Percentiles rank a stretch among this genome's conserved stretches.
phyloP scores from a whole-genome alignment of 1,140 invertebrate genomes.

The Nephila pilipes region DNA sequence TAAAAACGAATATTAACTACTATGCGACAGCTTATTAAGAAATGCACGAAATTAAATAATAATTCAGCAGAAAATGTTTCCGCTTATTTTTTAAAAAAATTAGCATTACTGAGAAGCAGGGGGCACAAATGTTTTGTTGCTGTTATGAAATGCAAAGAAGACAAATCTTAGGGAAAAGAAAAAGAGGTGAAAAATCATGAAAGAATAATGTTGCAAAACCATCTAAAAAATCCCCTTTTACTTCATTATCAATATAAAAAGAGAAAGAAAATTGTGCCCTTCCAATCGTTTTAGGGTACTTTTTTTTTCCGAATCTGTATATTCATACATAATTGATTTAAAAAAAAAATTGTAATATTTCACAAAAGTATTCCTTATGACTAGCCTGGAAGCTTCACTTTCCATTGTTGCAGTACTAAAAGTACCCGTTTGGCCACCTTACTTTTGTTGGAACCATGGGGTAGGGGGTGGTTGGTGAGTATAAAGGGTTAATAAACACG shows the following conservation, averaged over 20 bases:
- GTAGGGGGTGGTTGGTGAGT: background rate
- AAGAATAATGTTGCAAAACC: too few species aligned
- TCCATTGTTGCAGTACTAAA: background rate
- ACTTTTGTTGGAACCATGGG: background rate
- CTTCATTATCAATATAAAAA: background rate
- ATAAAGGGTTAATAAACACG: conserved; percentile 28
- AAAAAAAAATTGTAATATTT: background rate
- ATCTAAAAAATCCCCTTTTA: too few species aligned
- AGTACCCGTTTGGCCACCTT: background rate
- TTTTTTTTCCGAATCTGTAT: background rate
- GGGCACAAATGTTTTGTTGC: too few species aligned
- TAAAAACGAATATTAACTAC: too few species aligned
- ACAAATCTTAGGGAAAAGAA: too few species aligned
- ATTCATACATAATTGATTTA: background rate
- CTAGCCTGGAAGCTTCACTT: background rate
- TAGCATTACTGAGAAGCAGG: too few species aligned
- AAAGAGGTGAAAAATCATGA: too few species aligned
- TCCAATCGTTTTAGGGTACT: background rate
- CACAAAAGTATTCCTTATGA: background rate
- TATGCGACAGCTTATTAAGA: too few species aligned
- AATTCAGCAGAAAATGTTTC: too few species aligned
- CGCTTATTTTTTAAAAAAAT: too few species aligned
- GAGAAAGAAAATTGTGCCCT: background rate
- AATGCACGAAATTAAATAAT: too few species aligned
- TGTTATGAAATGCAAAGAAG: too few species aligned